Evolutionary conservation across 2,113 vertebrate genomes (phyloP), one percentile per base, ranked within the genome.

Genomic region (Ascaphus truei): DNA sequence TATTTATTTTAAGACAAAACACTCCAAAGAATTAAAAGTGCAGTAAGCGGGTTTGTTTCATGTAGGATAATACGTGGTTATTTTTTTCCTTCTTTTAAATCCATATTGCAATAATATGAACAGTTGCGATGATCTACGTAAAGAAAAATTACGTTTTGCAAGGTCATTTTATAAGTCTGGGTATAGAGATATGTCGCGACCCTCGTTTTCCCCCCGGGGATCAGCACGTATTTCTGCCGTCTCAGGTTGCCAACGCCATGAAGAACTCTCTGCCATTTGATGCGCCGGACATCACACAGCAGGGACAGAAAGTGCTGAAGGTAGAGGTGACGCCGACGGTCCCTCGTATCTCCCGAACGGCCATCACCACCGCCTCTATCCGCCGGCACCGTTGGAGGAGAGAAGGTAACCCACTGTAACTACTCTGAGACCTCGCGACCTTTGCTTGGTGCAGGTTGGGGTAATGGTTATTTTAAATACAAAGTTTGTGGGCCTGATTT

Each of bases 321-420:
- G 94, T 99, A 50, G 97, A 98, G 77, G 95, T 98, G 66, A 98
- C 95, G 0, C 95, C 97, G 1, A 98, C 96, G 57, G 91, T 95
- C 34, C 92, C 93, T 16, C 93, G 97, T 74, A 95, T 98, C 82
- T 98, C 95, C 80, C 93, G 93, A 75, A 93, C 94, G 1, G 94
- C 96, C 16, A 93, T 99, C 82, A 99, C 97, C 62, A 98, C 96
- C 3, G 97, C 97, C 67, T 99, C 97, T 23, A 98, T 99, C 76
- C 94, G 97, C 25, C 93, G 96, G 20, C 96, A 98, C 77, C 93
- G 96, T 78, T 99, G 96, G 97, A 98, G 94, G 81, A 91, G 96
- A 89, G 97, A 97, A 89, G 96, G 97, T 98, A 84, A 88, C 16
- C 18, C n/a, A n/a, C 5, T 39, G 37, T n/a, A n/a, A n/a, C n/a